phyloP scores from a whole-genome alignment of 2,888 invertebrate species.

The Leptinotarsa peninsularis region DNA sequence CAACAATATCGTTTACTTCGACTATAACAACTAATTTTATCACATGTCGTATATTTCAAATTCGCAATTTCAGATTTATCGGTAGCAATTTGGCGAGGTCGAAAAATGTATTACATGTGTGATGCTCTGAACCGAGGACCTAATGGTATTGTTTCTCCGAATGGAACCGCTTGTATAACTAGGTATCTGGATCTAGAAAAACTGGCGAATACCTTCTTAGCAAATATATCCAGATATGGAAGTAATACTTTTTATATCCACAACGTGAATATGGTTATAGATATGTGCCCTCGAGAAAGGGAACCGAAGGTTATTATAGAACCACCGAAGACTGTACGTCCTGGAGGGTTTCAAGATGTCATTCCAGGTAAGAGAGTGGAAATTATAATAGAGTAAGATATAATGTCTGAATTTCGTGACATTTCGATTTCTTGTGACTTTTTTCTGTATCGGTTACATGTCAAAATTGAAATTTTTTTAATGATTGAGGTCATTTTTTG shows the following conservation, averaged over 20 bases:
- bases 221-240: constrained; percentile 58
- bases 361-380: constrained; percentile 22
- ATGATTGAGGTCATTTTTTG: no score
- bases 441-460: no score
- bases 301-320: constrained; percentile 50
- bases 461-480: no score
- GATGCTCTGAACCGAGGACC: constrained; percentile 67
- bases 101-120: constrained; percentile 65
- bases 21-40: no score
- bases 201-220: constrained; percentile 56
- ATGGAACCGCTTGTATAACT: constrained; percentile 63
- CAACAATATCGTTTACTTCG: no score
- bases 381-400: background rate
- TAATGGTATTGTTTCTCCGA: constrained; percentile 57
- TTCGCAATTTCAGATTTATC: constrained; percentile 43
- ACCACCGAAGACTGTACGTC: constrained; percentile 42
- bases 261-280: constrained; percentile 49
- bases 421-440: no score
- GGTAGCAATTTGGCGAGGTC: constrained; percentile 66
- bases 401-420: no score
- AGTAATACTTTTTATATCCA: constrained; percentile 60
- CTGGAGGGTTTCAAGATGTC: constrained; percentile 47
- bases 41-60: no score
- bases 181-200: constrained; percentile 58
- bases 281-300: constrained; percentile 54